phyloP scores from a whole-genome alignment of 1,140 invertebrate genomes.

The Zaprionus camerounensis region DNA sequence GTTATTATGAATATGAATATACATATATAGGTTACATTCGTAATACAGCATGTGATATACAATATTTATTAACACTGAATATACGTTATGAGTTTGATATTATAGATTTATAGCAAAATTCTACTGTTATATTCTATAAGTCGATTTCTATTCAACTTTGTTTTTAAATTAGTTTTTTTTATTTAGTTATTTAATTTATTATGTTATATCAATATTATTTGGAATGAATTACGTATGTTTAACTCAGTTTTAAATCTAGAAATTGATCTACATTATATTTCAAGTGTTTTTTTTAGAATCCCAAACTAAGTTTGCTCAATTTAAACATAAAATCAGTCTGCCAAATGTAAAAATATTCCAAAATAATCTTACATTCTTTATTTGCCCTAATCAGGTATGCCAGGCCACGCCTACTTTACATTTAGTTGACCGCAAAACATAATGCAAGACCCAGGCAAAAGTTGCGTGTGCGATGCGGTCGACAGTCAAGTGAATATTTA shows the following conservation, averaged over 20 bases:
- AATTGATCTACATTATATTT: no score
- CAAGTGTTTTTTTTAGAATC: background rate
- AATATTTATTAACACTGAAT: background rate
- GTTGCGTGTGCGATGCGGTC: conserved; percentile 37
- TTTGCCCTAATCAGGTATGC: conserved; percentile 21
- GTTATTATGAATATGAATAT: background rate
- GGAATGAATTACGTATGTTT: no score
- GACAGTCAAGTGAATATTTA: conserved; percentile 30
- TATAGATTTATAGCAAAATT: no score
- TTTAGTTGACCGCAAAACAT: conserved; percentile 50
- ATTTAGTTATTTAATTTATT: no score
- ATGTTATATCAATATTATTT: no score
- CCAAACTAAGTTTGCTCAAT: background rate
- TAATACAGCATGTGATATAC: background rate
- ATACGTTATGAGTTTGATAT: background rate
- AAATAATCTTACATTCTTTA: background rate
- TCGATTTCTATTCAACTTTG: no score
- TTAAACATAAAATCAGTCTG: background rate
- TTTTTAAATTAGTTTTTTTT: no score
- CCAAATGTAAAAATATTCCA: background rate
- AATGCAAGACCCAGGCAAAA: conserved; percentile 32
- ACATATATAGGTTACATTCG: background rate
- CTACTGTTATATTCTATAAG: no score
- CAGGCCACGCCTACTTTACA: conserved; percentile 44
- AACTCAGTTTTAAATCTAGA: no score